phyloP scores from a whole-genome alignment of 2,888 invertebrate species.

The Drosophila acutilabella region DNA sequence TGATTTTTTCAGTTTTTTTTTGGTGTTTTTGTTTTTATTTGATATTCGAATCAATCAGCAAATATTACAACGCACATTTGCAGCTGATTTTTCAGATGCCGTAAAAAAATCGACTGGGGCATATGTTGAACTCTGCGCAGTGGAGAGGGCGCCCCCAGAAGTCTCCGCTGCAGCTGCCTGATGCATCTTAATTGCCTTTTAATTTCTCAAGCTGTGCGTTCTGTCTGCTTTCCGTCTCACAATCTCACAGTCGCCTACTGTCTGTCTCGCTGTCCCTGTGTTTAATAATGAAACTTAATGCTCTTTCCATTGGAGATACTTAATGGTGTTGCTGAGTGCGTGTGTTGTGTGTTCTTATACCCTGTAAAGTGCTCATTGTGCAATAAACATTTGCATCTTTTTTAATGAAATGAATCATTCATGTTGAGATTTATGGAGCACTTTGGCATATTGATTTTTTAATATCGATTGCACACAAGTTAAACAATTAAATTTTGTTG shows the following conservation, averaged over 20 bases:
- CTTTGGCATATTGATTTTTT: slow-evolving; percentile 13
- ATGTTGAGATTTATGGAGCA: no score
- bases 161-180: slow-evolving; percentile 53
- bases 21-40: slow-evolving; percentile 37
- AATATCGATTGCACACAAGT: background rate
- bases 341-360: slow-evolving; percentile 32
- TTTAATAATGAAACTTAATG: slow-evolving; percentile 32
- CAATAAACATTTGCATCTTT: background rate
- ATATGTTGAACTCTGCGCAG: slow-evolving; percentile 56
- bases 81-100: slow-evolving; percentile 73
- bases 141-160: slow-evolving; percentile 50
- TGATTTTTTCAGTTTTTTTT: slow-evolving; percentile 9
- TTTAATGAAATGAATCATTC: no score
- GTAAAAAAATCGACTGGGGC: slow-evolving; percentile 32
- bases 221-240: slow-evolving; percentile 9
- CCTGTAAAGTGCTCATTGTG: slow-evolving; percentile 30
- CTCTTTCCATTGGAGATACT: slow-evolving; percentile 12
- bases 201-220: slow-evolving; percentile 67
- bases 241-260: background rate
- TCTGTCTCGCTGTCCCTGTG: slow-evolving; percentile 4
- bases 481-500: background rate
- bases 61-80: slow-evolving; percentile 73
- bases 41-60: slow-evolving; percentile 77
- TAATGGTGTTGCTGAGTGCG: slow-evolving; percentile 4
- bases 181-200: slow-evolving; percentile 80